These are phyloP conservation scores for Cygnus atratus DNA, from an alignment of 2,113 vertebrate genomes.

Conservation along the genomic window DNA sequence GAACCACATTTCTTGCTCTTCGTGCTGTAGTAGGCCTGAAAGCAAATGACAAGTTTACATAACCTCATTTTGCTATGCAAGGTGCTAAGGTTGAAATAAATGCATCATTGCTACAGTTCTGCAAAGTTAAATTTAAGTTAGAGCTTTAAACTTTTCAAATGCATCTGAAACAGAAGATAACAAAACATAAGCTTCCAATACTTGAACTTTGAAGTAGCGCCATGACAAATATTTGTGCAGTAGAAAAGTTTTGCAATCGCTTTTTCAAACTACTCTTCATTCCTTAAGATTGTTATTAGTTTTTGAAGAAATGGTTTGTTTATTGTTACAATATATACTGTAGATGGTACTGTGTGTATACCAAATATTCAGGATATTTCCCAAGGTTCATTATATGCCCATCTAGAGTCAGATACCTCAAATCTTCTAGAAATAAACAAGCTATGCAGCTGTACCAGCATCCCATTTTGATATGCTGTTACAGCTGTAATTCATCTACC, in stretches of 20 bases:
- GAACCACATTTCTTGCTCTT: background rate
- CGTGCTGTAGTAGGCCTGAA: background rate
- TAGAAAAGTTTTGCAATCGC: background rate
- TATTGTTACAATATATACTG: background rate
- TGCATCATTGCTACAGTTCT: background rate
- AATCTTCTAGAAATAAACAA: background rate
- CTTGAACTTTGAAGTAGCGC: background rate
- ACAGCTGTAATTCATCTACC: background rate
- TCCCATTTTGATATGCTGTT: background rate
- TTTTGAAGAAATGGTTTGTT: background rate
- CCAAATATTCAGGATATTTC: background rate
- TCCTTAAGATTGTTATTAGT: background rate
- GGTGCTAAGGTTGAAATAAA: background rate
- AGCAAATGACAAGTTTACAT: background rate
- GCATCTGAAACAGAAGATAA: background rate
- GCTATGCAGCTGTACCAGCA: background rate
- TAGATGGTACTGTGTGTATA: rapidly evolving
- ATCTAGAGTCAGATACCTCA: background rate
- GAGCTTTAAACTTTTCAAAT: background rate
- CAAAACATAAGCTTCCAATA: background rate
- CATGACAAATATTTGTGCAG: background rate
- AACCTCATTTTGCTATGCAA: background rate
- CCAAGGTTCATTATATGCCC: background rate
- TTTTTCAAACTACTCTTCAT: background rate
- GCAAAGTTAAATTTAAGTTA: background rate